Conservation (phyloP, 2,888 invertebrate genomes). For the Syrphus vitripennis region DNA sequence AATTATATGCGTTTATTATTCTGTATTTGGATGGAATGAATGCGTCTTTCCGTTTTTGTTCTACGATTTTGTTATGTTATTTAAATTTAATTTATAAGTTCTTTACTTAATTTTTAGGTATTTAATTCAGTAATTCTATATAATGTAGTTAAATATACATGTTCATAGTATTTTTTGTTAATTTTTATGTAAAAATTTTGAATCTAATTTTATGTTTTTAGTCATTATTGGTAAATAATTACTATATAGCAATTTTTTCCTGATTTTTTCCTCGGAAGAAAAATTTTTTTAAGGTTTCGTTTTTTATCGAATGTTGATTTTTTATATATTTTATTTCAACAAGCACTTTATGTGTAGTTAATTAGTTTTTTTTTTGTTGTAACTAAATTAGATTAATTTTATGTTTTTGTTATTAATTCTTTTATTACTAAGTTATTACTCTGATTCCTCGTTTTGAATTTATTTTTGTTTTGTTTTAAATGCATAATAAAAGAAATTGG, state of each 20-base stretch:
- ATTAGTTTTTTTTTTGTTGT: constrained; percentile 46
- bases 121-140: constrained; percentile 65
- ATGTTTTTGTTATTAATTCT: background rate
- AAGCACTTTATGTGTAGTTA: constrained; percentile 70
- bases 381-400: constrained; percentile 47
- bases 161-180: constrained; percentile 49
- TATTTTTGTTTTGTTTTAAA: constrained; percentile 31
- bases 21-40: constrained; percentile 71
- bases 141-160: constrained; percentile 70
- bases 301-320: constrained; percentile 41
- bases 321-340: constrained; percentile 51
- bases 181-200: constrained; percentile 68
- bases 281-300: constrained; percentile 29
- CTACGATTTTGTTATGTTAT: constrained; percentile 41
- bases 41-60: constrained; percentile 52
- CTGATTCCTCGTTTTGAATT: constrained; percentile 53
- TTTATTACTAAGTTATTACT: constrained; percentile 49
- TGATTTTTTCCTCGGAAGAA: constrained; percentile 55
- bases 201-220: constrained; percentile 50
- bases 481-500: constrained; percentile 40
- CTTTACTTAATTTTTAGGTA: constrained; percentile 62
- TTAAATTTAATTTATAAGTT: constrained; percentile 68
- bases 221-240: constrained; percentile 59
- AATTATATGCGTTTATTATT: constrained; percentile 66
- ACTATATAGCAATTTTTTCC: constrained; percentile 63